phyloP scores from a whole-genome alignment of 1,140 invertebrate species.

The Aricia agestis region DNA sequence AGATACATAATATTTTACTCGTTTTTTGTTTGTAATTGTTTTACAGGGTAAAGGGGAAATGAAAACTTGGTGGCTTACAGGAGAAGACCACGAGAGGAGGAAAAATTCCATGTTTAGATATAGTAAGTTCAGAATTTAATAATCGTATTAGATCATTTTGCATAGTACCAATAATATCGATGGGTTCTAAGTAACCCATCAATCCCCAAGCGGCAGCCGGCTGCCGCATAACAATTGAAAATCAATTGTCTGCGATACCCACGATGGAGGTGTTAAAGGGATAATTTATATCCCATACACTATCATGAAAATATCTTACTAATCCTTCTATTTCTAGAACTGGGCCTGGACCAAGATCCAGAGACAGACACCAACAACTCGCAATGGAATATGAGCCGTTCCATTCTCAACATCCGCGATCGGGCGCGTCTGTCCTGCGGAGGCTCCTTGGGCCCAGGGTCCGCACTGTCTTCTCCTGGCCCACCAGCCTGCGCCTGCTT shows the following conservation, averaged over 20 bases:
- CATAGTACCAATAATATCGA: too few species aligned
- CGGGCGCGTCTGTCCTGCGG: slow-evolving; percentile 56
- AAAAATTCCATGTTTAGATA: slow-evolving; percentile 43
- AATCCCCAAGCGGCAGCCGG: too few species aligned
- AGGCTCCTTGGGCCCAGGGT: slow-evolving; percentile 45
- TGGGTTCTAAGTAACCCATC: too few species aligned
- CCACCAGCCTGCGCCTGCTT: slow-evolving; percentile 60
- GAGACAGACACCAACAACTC: slow-evolving; percentile 34
- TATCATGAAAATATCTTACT: too few species aligned
- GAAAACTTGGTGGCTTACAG: slow-evolving; percentile 85
- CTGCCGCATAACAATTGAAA: too few species aligned
- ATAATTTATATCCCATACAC: too few species aligned
- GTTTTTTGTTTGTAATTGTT: neutral
- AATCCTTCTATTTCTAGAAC: slow-evolving; percentile 40
- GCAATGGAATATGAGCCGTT: slow-evolving; percentile 38
- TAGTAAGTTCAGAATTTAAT: slow-evolving; percentile 40
- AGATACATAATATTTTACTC: too few species aligned
- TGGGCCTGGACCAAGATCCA: slow-evolving; percentile 24
- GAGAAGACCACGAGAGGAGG: slow-evolving; percentile 77
- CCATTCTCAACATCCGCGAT: slow-evolving; percentile 52
- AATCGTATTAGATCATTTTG: too few species aligned
- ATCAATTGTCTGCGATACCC: too few species aligned
- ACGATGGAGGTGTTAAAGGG: too few species aligned
- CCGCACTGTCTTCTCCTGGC: slow-evolving; percentile 53
- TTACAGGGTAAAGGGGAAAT: slow-evolving; percentile 84